A percentile compares a stretch with the other conserved stretches of the same genome.
These are phyloP conservation scores for Dysidea cf. avara DNA, from an alignment of 37 sponge, comb jelly and placozoan genomes.

Conservation along the genomic window DNA sequence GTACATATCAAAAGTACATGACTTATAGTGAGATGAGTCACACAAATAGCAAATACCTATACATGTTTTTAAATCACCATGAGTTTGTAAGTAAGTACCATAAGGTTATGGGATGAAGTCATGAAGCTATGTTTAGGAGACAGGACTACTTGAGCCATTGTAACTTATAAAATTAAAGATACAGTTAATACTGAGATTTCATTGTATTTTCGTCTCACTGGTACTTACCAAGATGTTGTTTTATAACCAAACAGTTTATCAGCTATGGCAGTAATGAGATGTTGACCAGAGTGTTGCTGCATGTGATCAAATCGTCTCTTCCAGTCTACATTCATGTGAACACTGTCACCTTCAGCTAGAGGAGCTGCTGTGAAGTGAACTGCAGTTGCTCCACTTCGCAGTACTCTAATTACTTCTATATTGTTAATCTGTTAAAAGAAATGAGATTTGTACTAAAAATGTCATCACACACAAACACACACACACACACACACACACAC, in stretches of 20 bases:
- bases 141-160: too few species aligned
- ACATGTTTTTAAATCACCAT: too few species aligned
- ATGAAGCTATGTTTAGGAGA: too few species aligned
- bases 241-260: constrained; percentile 80
- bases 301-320: constrained; percentile 95
- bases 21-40: too few species aligned
- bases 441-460: neutral
- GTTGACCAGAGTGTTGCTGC: constrained; percentile 99
- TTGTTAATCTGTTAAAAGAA: constrained; percentile 40
- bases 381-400: constrained; percentile 66
- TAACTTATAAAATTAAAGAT: too few species aligned
- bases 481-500: too few species aligned
- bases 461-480: too few species aligned
- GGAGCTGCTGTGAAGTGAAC: constrained; percentile 64
- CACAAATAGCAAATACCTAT: too few species aligned
- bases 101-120: neutral
- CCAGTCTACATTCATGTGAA: constrained; percentile 85
- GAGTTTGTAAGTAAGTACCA: too few species aligned
- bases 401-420: constrained; percentile 70
- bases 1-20: too few species aligned
- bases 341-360: constrained; percentile 62
- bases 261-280: constrained; percentile 90
- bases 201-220: too few species aligned
- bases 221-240: constrained; percentile 83
- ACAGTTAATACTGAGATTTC: too few species aligned